These are phyloP conservation scores for Copidosoma floridanum DNA, from an alignment of 1,140 invertebrate genomes.

Conservation along the genomic window DNA sequence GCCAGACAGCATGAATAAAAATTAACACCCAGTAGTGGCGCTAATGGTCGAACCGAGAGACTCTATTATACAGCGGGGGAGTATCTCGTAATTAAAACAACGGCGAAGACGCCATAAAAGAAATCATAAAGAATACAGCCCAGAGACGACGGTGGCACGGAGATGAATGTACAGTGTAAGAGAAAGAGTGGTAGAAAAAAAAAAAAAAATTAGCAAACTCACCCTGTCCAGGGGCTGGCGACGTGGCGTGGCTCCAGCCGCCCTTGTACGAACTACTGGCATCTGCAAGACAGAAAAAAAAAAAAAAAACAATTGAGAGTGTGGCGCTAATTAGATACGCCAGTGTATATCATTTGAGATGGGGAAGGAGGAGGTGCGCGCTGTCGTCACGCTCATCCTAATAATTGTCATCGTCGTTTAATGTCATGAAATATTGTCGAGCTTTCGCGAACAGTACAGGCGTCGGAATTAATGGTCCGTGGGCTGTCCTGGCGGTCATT, in stretches of 20 bases:
- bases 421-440: no score
- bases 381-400: neutral
- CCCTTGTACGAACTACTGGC: slow-evolving; percentile 67
- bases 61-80: no score
- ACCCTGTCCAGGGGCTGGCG: slow-evolving; percentile 58
- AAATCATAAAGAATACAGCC: slow-evolving; percentile 1
- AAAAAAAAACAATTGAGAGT: no score
- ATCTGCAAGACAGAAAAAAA: slow-evolving; percentile 47
- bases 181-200: slow-evolving; percentile 31
- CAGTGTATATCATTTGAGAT: no score
- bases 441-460: no score
- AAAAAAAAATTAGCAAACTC: slow-evolving; percentile 35
- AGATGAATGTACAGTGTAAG: neutral
- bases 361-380: neutral
- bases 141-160: no score
- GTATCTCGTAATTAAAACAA: slow-evolving; percentile 25
- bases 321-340: neutral
- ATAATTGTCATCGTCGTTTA: neutral
- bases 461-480: neutral
- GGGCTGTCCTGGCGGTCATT: no score
- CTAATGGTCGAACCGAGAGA: no score
- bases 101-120: neutral
- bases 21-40: no score
- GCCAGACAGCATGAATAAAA: no score
- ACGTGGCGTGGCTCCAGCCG: slow-evolving; percentile 65